Conservation (phyloP, 2,113 vertebrate genomes). For the Natator depressus region DNA sequence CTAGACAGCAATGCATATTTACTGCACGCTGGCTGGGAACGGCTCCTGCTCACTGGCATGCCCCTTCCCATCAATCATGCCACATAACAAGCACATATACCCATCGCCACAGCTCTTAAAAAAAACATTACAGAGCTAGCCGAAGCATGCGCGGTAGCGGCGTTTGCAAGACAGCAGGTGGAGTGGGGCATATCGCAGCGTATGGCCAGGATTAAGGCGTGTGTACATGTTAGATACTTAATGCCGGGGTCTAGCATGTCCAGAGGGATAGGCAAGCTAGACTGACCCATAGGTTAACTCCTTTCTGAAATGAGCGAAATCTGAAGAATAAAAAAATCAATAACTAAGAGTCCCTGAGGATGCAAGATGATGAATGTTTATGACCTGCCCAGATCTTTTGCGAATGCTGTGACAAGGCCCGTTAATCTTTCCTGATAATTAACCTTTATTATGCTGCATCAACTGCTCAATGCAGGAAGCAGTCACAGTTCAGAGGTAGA, state of each 20-base stretch:
- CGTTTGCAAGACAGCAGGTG: not conserved
- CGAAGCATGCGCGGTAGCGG: not conserved
- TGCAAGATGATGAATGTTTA: not conserved
- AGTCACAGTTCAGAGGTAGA: no score
- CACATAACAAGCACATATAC: no score
- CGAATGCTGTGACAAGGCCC: not conserved
- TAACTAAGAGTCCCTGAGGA: not conserved
- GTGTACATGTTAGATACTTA: not conserved
- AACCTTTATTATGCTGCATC: not conserved
- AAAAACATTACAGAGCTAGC: no score
- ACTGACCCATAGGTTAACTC: no score
- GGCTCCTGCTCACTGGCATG: no score
- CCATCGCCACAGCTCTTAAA: no score
- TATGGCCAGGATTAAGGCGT: no score
- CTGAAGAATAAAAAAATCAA: not conserved
- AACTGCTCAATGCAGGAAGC: not conserved
- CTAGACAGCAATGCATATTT: no score
- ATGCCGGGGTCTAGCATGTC: not conserved
- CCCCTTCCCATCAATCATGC: no score
- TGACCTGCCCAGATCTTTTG: not conserved
- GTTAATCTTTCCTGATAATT: not conserved
- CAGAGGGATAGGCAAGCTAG: no score
- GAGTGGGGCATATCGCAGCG: no score
- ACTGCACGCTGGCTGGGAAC: no score
- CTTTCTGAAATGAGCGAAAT: not conserved